Evolutionary conservation across 2,113 vertebrate species (phyloP).

Genomic region (Tenebrosternarchus preto): DNA sequence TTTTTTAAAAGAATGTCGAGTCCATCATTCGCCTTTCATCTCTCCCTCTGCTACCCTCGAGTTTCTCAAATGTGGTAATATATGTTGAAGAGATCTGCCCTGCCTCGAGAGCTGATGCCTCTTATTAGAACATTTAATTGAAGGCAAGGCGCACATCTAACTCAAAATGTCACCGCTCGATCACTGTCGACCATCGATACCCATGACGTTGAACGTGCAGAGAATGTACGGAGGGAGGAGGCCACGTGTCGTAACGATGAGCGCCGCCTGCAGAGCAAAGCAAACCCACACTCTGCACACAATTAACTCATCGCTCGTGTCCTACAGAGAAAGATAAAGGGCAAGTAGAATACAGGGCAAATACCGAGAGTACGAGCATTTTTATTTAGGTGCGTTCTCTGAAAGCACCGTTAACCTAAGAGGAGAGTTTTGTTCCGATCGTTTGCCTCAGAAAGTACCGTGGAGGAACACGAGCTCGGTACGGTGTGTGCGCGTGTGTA

Average conservation of each 20-base stretch:
- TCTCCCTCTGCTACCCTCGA: neutral
- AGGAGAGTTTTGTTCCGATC: neutral
- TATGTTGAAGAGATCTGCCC: neutral
- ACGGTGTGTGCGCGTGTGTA: neutral
- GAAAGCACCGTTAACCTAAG: neutral
- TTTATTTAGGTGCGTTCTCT: neutral
- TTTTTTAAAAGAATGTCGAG: slow-evolving; percentile 21
- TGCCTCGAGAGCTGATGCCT: slow-evolving; percentile 5
- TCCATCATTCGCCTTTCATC: neutral
- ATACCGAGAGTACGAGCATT: slow-evolving; percentile 2
- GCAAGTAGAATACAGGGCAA: neutral
- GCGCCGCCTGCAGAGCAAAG: neutral
- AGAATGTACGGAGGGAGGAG: neutral
- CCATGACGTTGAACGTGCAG: neutral
- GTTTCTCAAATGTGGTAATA: neutral
- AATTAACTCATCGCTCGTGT: slow-evolving; percentile 2
- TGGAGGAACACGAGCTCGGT: slow-evolving; percentile 10
- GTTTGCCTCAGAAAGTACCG: slow-evolving; percentile 2
- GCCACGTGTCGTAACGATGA: neutral
- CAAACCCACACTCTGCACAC: neutral
- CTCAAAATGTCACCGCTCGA: neutral
- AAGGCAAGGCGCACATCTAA: neutral
- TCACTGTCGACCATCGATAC: neutral
- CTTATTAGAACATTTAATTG: slow-evolving; percentile 19
- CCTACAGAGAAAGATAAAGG: slow-evolving; percentile 3